Base-by-base conservation (phyloP, 1,140 invertebrate species). In the Drosophila ercepeae region DNA sequence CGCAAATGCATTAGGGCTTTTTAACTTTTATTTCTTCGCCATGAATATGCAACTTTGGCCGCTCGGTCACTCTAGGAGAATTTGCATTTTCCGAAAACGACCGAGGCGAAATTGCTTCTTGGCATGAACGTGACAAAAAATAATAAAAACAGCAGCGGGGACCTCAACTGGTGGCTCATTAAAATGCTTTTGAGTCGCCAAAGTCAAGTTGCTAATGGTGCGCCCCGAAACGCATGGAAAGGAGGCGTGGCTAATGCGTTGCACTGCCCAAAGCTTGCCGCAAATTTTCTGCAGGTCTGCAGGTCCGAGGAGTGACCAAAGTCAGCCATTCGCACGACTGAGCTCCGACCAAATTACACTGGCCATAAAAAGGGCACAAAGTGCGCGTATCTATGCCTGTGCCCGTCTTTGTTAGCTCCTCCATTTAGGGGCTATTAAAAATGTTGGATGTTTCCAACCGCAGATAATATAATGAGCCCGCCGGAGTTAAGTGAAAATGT, bases 1-100 rank as follows among this genome's bases (percentile, higher is more conserved):
- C 53, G 59, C 63, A 82, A 81, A 64, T 82, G 78, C 61, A 82
- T 77, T 67, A 81, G 52, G 57, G 54, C 58, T 45, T 19, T 52
- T 4, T 4, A 21, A 21, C 21, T 21, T 21, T 59, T 64, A 55
- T 64, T 77, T 68, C 54, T 60, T 45, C 46, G 45, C 50, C 58
- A 82, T 84, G 76, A 83, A 78, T 84, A 84, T 83, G 79, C 79
- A 68, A 58, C 48, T 58, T 61, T 46, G n/a, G n/a, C n/a, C n/a
- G 44, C 54, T 41, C 45, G 52, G 49, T 49, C 75, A 60, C 70
- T 44, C 63, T 68, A 68, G 36, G 39, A 41, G 60, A 60, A 86
- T 86, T 79, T 81, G 72, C 75, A 81, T 76, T 75, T 72, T 36
- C 21, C 73, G 16, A 39, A 39, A 39, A 39, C 36, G 36, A 14